phyloP scores from a whole-genome alignment of 2,113 vertebrate species.

The Morone chrysops region DNA sequence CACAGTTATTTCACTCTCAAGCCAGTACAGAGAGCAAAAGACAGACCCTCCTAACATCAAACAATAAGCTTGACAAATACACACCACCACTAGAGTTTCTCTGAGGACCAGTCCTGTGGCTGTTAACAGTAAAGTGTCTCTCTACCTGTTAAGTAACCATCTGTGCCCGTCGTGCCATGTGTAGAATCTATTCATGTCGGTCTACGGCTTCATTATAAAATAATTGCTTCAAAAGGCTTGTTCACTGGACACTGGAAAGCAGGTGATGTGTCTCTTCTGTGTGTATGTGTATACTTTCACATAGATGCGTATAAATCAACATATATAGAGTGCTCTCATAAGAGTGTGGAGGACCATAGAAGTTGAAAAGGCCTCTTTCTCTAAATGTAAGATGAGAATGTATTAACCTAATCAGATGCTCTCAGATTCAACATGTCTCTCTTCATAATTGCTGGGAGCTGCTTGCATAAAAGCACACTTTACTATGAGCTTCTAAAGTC shows the following conservation, averaged over 20 bases:
- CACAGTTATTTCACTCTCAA: conserved; percentile 41
- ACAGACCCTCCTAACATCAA: neutral
- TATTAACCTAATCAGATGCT: conserved; percentile 14
- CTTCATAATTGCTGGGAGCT: conserved; percentile 22
- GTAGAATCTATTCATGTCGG: conserved; percentile 10
- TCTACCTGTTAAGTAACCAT: conserved; percentile 3
- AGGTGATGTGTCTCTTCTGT: neutral
- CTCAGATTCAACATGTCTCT: conserved; percentile 34
- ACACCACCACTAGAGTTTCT: conserved; percentile 13
- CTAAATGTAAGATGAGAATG: conserved; percentile 33
- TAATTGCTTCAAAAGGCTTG: conserved; percentile 29
- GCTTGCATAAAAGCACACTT: conserved; percentile 32
- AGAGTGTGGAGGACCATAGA: conserved; percentile 2
- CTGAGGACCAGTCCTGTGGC: neutral
- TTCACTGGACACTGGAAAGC: neutral
- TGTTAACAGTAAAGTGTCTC: conserved; percentile 8
- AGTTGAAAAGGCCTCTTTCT: conserved; percentile 22
- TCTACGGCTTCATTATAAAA: conserved; percentile 10
- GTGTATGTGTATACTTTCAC: neutral
- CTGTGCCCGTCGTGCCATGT: neutral
- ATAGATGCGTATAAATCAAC: neutral
- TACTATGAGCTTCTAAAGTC: conserved; percentile 19
- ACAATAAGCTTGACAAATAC: neutral
- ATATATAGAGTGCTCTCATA: conserved; percentile 3
- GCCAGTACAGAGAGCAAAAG: conserved; percentile 1